A percentile compares a stretch with the other conserved stretches of the same genome.
Conservation (phyloP, 2,888 invertebrate species). For the Dynastes tityus region DNA sequence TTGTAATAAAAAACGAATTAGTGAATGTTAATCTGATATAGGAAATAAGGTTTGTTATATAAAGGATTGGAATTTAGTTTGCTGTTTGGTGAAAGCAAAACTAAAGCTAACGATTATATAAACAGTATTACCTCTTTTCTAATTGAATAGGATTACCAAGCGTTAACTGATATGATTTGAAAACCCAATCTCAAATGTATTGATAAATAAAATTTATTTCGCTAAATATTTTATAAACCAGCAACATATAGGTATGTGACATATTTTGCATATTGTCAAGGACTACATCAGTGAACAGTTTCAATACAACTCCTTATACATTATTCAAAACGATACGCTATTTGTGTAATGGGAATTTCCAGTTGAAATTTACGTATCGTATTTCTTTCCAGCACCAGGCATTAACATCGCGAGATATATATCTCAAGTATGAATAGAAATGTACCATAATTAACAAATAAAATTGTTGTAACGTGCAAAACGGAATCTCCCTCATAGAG, state of each 20-base stretch:
- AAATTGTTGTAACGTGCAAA: too few relatives aligned
- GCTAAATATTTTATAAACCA: too few relatives aligned
- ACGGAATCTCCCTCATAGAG: too few relatives aligned
- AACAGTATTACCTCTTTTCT: not conserved
- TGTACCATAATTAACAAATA: not conserved
- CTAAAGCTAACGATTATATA: not conserved
- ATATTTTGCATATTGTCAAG: not conserved
- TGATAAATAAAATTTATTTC: not conserved
- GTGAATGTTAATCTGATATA: too few relatives aligned
- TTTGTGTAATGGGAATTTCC: constrained; percentile 26
- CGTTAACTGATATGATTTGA: too few relatives aligned
- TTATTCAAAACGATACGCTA: constrained; percentile 15
- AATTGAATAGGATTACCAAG: not conserved
- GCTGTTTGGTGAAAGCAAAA: constrained; percentile 5
- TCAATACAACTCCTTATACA: constrained; percentile 1
- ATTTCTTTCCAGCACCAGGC: not conserved
- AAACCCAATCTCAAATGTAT: not conserved
- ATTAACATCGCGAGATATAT: not conserved
- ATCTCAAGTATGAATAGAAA: constrained; percentile 6
- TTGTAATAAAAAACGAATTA: too few relatives aligned
- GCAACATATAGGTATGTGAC: too few relatives aligned
- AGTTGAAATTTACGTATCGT: not conserved
- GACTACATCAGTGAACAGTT: not conserved
- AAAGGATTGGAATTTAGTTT: not conserved
- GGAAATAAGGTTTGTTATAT: too few relatives aligned